Base-by-base conservation (phyloP, 1,140 invertebrate genomes). In the Amphibalanus amphitrite region DNA sequence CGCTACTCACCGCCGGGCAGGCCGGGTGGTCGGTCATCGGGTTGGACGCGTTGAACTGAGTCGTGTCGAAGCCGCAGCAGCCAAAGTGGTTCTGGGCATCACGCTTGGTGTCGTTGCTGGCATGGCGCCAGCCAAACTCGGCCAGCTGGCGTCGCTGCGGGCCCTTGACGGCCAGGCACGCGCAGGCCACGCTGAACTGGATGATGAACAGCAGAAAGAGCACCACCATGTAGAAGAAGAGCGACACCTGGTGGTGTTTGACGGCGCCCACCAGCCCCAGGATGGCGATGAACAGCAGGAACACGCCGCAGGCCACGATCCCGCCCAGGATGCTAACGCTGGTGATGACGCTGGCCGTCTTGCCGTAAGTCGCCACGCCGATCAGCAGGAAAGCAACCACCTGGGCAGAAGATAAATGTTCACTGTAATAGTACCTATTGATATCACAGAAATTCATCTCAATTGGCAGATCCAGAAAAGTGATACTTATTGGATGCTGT, bases 181-280 rank as follows among this genome's bases (percentile, higher is more conserved):
- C 93, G 82, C 92, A 95, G 67, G 94, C 93, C 74, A 98, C 88
- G 74, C 91, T 90, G 81, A 97, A 97, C 83, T 97, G 94, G 29
- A 85, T 79, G 73, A 86, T 74, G 82, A 97, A 97, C 72, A 97
- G 81, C 74, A 95, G 80, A 81, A 97, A 96, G 70, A 97, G 82
- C 76, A 97, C 93, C 69, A 97, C 86, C 95, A 97, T 97, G 80
- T 98, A 98, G 90, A 93, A 79, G 78, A 75, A 71, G 73, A 77
- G 75, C 71, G 74, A 64, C 69, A 76, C 75, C 75, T 98, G 95
- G 82, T 97, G 93, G 82, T 98, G 95, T 81, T 93, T 95, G 28
- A 91, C 85, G 69, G 94, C 91, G 74, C 93, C 95, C 76, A 93
- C 85, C 29, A 97, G 81, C 40, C 95, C 95, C 72, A 96, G 80